Evolutionary conservation across 92 coral and sea anemone species (phyloP).

Genomic region (Heliopora coerulea): DNA sequence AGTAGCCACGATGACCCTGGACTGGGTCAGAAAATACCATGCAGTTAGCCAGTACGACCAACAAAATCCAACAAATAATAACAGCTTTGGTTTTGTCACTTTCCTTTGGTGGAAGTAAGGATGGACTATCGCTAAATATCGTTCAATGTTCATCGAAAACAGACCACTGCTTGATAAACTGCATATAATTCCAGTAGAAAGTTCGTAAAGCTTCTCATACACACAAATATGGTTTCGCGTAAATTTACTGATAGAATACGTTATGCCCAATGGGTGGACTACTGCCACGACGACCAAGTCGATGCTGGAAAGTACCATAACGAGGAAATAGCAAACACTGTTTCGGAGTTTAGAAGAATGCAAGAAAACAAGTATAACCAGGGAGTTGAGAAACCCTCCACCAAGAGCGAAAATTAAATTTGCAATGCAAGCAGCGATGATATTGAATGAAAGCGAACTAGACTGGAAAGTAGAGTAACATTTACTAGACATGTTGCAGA

Average conservation of each 20-base stretch:
- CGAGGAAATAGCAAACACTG: background rate
- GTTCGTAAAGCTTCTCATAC: background rate
- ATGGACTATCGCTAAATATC: background rate
- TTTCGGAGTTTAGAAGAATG: background rate
- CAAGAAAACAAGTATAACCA: background rate
- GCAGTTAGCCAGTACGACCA: background rate
- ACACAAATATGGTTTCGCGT: background rate
- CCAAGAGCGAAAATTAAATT: background rate
- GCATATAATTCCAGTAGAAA: background rate
- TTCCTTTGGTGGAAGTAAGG: background rate
- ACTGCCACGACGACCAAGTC: background rate
- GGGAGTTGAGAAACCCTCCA: constrained; percentile 3
- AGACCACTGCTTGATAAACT: background rate
- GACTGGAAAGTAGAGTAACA: constrained; percentile 33
- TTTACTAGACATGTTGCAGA: background rate
- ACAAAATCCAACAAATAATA: background rate
- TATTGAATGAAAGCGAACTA: constrained; percentile 35
- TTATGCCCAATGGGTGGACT: background rate
- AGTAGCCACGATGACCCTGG: background rate
- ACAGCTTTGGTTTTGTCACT: background rate
- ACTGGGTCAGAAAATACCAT: background rate
- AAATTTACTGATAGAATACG: background rate
- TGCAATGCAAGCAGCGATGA: constrained; percentile 44
- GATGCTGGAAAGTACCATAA: background rate
- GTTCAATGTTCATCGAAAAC: background rate